These are phyloP conservation scores for Nomada fucata DNA, from an alignment of 2,888 invertebrate genomes.

Conservation along the genomic window DNA sequence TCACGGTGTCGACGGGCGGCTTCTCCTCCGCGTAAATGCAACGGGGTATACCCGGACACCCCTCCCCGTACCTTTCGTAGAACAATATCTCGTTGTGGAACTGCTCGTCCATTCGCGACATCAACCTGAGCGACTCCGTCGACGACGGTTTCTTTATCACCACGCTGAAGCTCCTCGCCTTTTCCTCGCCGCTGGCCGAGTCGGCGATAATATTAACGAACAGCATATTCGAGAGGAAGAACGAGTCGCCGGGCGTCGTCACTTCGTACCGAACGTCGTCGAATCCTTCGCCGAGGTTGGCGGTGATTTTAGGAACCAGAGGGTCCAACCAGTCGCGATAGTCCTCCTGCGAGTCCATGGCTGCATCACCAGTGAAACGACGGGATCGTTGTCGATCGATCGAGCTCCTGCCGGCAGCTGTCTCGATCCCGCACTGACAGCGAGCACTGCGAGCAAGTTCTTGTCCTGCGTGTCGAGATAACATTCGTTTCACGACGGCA, in stretches of 20 bases:
- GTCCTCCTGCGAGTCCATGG: not conserved
- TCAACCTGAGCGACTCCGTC: fast-evolving
- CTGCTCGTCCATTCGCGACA: conserved; percentile 20
- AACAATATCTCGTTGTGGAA: conserved; percentile 80
- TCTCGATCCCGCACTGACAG: not conserved
- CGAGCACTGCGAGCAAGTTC: not conserved
- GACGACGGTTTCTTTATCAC: conserved; percentile 66
- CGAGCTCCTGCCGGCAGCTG: not conserved
- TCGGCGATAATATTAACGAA: conserved; percentile 57
- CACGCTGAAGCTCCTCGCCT: conserved; percentile 24
- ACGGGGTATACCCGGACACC: conserved; percentile 48
- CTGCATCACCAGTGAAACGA: not conserved
- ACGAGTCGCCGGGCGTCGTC: conserved; percentile 53
- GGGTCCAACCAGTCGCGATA: conserved; percentile 32
- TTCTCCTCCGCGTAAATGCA: conserved; percentile 59
- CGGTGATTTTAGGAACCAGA: conserved; percentile 52
- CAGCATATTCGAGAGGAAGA: conserved; percentile 66
- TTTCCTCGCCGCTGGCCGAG: not conserved
- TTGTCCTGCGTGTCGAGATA: not conserved
- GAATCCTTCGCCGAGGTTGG: conserved; percentile 40
- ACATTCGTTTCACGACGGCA: not conserved
- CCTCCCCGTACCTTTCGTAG: conserved; percentile 66
- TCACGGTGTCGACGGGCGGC: conserved; percentile 48
- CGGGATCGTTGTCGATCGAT: not conserved
- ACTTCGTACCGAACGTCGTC: conserved; percentile 55